phyloP scores from a whole-genome alignment of 2,888 invertebrate species.

The Eupeodes latifasciatus region DNA sequence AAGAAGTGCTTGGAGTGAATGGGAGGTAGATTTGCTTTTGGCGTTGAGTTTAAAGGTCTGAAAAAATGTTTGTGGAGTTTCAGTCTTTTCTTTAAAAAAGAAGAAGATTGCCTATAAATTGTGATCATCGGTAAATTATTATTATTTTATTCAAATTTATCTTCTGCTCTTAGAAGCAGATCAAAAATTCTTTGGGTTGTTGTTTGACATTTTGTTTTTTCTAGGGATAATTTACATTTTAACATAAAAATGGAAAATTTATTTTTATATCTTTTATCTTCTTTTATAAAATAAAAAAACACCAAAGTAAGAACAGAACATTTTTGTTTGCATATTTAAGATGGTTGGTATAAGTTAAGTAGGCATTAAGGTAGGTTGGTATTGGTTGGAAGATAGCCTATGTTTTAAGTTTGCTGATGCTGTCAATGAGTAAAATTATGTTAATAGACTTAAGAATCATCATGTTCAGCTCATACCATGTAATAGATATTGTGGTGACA shows the following conservation, averaged over 20 bases:
- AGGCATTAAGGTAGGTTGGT: not conserved
- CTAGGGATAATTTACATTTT: conserved; percentile 65
- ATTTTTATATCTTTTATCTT: conserved; percentile 60
- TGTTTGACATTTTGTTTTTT: not conserved
- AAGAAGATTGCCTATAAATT: conserved; percentile 37
- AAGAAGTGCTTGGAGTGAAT: conserved; percentile 13
- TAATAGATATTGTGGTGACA: conserved; percentile 58
- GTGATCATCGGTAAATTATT: conserved; percentile 62
- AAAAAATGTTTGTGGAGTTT: conserved; percentile 12
- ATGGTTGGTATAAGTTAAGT: not conserved
- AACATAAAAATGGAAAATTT: conserved; percentile 75
- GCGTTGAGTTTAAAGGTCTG: not conserved
- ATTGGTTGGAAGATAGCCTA: conserved; percentile 14
- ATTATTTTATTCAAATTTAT: conserved; percentile 70
- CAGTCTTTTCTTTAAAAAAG: not conserved
- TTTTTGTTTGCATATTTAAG: conserved; percentile 41
- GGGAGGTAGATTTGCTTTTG: not conserved
- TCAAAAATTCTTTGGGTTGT: conserved; percentile 35
- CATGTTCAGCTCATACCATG: not conserved
- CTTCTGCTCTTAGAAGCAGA: conserved; percentile 57
- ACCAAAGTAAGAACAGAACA: not conserved
- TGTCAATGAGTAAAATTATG: conserved; percentile 52
- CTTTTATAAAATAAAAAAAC: conserved; percentile 47
- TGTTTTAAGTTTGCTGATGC: conserved; percentile 35
- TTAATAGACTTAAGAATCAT: conserved; percentile 49